Base-by-base conservation (phyloP, 2,888 invertebrate species). In the Agriopis aurantiaria region DNA sequence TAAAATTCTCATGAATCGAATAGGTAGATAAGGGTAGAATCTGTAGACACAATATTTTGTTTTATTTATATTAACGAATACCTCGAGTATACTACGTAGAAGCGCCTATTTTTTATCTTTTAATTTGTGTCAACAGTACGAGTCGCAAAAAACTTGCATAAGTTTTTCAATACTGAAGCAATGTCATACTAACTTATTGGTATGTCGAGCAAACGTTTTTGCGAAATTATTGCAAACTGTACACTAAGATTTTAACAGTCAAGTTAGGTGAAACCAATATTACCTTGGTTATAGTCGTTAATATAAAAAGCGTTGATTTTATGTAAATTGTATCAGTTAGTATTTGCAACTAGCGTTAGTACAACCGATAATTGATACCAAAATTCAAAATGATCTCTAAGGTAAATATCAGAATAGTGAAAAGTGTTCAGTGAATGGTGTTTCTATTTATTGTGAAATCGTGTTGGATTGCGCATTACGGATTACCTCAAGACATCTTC, bases 281-380 rank as follows among this genome's bases (percentile, higher is more conserved):
- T 85, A 88, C 92, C 91, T 92, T 93, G 92, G 85, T 80, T 80
- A 87, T 83, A 46, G 74, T 83, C 88, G 83, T 82, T 85, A 83
- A 89, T 93, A 93, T 93, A 93, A 91, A 93, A 92, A 90, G 84
- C 82, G 84, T 80, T 78, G 85, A 76, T 83, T 83, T 82, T 82
- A 80, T 77, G 75, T 71, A 80, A 79, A 80, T 80, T 75, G 82
- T 87, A 92, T 92, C 93, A 93, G 89, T 93, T 80, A 75, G 78
- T 78, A 76, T 74, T 75, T 82, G 82, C 75, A 78, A 73, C 83
- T 84, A 82, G 85, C 65, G 72, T 81, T 85, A 84, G 77, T 76
- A 85, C 75, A 78, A 75, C 76, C 82, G 33, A 11, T 51, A 52
- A 60, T 65, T n/a, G 79, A 71, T 74, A 82, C 81, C 40, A 67